A percentile compares a stretch with the other conserved stretches of the same genome.
Evolutionary conservation across 2,888 invertebrate species (phyloP).

Genomic region (Myopa testacea): DNA sequence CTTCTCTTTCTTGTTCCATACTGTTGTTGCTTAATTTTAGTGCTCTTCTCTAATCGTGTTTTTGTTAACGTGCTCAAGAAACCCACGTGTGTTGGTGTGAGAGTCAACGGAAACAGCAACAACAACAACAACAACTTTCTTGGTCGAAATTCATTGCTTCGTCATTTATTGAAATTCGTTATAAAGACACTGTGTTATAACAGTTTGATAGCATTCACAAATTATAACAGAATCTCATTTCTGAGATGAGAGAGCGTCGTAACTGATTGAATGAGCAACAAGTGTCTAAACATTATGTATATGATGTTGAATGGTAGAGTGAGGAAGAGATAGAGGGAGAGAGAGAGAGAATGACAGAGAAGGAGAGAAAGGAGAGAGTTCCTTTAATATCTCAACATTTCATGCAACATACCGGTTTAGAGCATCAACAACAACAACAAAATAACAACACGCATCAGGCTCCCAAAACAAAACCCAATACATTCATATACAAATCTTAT

Average conservation of each 20-base stretch:
- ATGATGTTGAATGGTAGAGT: neutral
- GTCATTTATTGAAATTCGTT: too few relatives aligned
- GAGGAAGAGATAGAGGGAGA: neutral
- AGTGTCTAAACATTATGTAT: constrained; percentile 24
- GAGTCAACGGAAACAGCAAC: constrained; percentile 39
- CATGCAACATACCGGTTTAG: neutral
- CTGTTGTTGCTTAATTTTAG: constrained; percentile 2
- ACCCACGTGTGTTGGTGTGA: constrained; percentile 39
- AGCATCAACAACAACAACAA: constrained; percentile 14
- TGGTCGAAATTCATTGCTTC: too few relatives aligned
- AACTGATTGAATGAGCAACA: constrained; percentile 25
- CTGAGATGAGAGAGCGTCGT: neutral
- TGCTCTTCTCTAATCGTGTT: constrained; percentile 23
- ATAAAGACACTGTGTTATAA: too few relatives aligned
- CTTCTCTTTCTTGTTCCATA: neutral
- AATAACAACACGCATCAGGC: constrained; percentile 38
- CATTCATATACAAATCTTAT: neutral
- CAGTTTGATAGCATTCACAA: too few relatives aligned
- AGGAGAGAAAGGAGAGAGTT: constrained; percentile 3
- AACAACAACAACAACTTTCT: constrained; percentile 30
- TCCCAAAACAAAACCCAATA: too few relatives aligned
- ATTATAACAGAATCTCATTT: constrained; percentile 14
- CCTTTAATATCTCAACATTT: neutral
- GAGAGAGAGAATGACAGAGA: too few relatives aligned
- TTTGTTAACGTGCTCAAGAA: constrained; percentile 17